Evolutionary conservation across 2,797 vertebrate genomes (phyloP), one percentile per base, ranked within the genome.

Genomic region (Avahi laniger): DNA sequence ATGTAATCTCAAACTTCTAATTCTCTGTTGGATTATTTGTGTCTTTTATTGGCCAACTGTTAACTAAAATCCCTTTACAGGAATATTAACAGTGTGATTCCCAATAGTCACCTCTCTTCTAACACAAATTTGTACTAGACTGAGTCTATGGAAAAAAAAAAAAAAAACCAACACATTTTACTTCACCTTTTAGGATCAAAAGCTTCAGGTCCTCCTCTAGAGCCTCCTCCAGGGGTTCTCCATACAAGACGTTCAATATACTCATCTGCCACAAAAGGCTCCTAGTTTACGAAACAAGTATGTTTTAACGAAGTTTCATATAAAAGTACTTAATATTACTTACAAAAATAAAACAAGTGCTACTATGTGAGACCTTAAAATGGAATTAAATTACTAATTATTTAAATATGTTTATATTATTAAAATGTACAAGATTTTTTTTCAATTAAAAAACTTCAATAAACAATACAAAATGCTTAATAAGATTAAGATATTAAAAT

Each of bases 221-320:
- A 99, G 89, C 99, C 99, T 98, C 99, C 99, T 97, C 99, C 99
- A 17, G 99, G 99, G 92, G 99, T 99, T 98, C 99, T 99, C 99
- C 99, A 99, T 35, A 99, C 99, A 98, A 99, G 98, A 94, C 99
- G 99, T 96, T 99, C 99, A 94, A 99, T 99, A 98, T 99, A 99
- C 98, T 99, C 99, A 99, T 99, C 99, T 87, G 99, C 99, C 99
- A 99, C 99, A 98, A 99, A 99, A 72, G 99, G 99, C 98, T 99
- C 99, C 99, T 99, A 97, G 89, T 82, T 97, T 97, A 97, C 67
- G 98, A 93, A 98, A 98, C 17, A 98, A 98, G 96, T 83, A 76
- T 59, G 92, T 78, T 92, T 97, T 98, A 96, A 98, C 41, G 96
- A 95, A 10, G 80, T 83, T 93, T 75, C 96, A 79, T 87, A 98